Percentiles rank a stretch among this genome's conserved stretches.
Conservation (phyloP, 2,113 vertebrate genomes). For the Pandion haliaetus region DNA sequence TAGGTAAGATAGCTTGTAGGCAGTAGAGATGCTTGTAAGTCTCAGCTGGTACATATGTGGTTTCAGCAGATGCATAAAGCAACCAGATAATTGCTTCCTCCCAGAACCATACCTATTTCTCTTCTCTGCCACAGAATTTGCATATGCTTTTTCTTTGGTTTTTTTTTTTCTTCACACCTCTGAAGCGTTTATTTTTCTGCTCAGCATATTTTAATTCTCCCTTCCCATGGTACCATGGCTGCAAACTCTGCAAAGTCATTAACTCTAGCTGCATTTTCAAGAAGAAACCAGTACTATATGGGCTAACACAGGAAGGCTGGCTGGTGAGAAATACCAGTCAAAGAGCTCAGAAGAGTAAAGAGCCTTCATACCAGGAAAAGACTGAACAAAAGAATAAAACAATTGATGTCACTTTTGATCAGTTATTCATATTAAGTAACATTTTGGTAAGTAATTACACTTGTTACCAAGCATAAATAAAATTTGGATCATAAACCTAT, state of each 20-base stretch:
- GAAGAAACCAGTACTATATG: neutral
- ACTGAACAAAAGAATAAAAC: neutral
- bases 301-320: neutral
- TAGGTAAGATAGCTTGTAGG: neutral
- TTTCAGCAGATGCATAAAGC: neutral
- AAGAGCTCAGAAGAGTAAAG: neutral
- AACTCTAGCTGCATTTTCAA: neutral
- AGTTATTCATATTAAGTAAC: neutral
- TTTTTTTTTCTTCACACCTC: neutral
- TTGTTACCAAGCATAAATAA: neutral
- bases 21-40: accelerated
- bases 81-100: conserved; percentile 26
- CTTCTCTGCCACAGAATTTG: neutral
- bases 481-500: neutral
- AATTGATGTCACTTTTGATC: neutral
- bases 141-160: neutral
- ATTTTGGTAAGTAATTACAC: neutral
- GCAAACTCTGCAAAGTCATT: neutral
- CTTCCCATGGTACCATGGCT: accelerated
- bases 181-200: neutral
- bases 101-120: neutral
- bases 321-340: neutral
- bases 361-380: neutral
- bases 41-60: neutral
- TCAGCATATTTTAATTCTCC: neutral